phyloP scores from a whole-genome alignment of 2,888 invertebrate genomes.

The Ferrisia virgata region DNA sequence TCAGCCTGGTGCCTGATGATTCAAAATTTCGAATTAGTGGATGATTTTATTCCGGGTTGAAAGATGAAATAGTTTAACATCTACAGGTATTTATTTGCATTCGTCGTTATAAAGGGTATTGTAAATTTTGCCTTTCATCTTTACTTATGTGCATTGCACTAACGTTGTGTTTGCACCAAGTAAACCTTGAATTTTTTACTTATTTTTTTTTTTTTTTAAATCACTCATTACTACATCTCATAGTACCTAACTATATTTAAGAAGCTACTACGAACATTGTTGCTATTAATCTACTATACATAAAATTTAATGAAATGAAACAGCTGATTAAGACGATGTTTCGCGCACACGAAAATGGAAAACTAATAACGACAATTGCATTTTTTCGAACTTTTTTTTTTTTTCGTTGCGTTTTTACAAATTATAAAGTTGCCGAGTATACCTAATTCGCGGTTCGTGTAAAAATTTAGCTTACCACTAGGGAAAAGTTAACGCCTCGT shows the following conservation, averaged over 20 bases:
- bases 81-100: no score
- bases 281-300: background rate
- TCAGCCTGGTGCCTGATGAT: no score
- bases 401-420: background rate
- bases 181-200: no score
- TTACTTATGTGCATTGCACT: no score
- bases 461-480: background rate
- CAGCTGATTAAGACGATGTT: background rate
- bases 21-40: background rate
- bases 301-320: background rate
- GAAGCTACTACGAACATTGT: no score
- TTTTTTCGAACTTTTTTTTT: conserved; percentile 12
- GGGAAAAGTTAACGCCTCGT: background rate
- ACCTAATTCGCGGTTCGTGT: background rate
- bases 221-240: no score
- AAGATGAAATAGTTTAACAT: no score
- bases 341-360: background rate
- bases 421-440: background rate
- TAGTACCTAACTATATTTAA: no score
- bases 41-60: background rate
- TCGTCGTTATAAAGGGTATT: no score
- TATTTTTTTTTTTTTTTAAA: no score
- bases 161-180: no score
- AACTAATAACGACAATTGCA: conserved; percentile 4
- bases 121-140: no score